Evolutionary conservation across 2,797 vertebrate species (phyloP).

Genomic region (Catamblyrhynchus diadema): DNA sequence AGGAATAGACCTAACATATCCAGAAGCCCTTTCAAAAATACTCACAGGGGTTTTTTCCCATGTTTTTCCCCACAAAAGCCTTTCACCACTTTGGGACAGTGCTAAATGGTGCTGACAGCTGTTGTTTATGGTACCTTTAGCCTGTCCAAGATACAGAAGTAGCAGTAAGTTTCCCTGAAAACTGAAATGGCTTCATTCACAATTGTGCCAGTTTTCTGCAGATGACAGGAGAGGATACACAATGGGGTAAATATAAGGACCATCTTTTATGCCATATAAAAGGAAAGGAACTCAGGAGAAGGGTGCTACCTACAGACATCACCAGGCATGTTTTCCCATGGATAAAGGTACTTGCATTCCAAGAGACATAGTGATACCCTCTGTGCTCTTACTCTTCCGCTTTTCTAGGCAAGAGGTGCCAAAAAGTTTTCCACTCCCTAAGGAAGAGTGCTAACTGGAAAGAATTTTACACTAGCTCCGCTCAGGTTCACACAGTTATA

Average conservation of each 20-base stretch:
- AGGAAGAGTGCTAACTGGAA: neutral
- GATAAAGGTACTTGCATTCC: neutral
- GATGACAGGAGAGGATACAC: neutral
- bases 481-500: neutral
- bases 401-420: neutral
- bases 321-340: neutral
- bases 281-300: neutral
- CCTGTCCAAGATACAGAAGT: neutral
- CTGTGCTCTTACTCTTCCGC: neutral
- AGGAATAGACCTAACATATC: neutral
- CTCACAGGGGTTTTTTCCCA: rapidly evolving
- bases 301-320: neutral
- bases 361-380: neutral
- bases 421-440: neutral
- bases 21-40: neutral
- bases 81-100: neutral
- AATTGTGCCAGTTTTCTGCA: neutral
- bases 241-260: neutral
- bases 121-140: neutral
- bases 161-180: neutral
- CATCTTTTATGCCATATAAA: neutral
- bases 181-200: neutral
- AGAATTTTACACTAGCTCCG: neutral
- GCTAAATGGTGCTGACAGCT: neutral
- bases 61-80: neutral